Evolutionary conservation across 2,113 vertebrate genomes (phyloP), one percentile per base, ranked within the genome.

Genomic region (Suncus etruscus): DNA sequence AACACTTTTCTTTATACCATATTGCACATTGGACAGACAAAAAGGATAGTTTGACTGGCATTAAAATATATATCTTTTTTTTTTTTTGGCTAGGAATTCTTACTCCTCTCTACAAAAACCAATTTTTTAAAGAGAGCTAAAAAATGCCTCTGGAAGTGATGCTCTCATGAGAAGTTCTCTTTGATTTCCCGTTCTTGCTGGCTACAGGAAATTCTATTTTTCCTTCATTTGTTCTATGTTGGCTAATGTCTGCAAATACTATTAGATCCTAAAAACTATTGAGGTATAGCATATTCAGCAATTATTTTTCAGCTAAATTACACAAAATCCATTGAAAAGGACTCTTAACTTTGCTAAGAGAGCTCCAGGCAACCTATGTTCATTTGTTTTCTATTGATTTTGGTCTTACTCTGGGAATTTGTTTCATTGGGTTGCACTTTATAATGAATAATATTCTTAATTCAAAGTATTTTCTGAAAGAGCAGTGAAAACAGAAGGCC

Each of bases 361-460:
- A 77, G 54, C 54, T 31, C 45, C 10, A 50, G 83, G 80, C 50
- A 88, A 87, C 25, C 32, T 1, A 32, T 50, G 45, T 48, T 92
- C 73, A 75, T 77, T 86, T 92, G n/a, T 70, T 94, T 91, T 91
- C 76, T 85, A 94, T 16, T 86, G 90, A 90, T 93, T 90, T 90
- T 92, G 68, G 69, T 88, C 29, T 81, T 58, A 83, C 39, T 89
- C 31, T 27, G 78, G 39, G 29, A 86, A 66, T 88, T 77, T 58
- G 31, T 83, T 83, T 87, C 79, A 91, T 0, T 70, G 72, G 65
- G 31, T 48, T 91, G 27, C 83, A 9, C n/a, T n/a, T 81, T 77
- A 66, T n/a, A 70, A 77, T 32, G 66, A 72, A 48, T 50, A 50
- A 73, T 51, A 83, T 45, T 79, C 78, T 88, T 78, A 86, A 93